A percentile compares a stretch with the other conserved stretches of the same genome.
These are phyloP conservation scores for Parapristionchus giblindavisi DNA, from an alignment of 2,888 invertebrate species.

Conservation along the genomic window DNA sequence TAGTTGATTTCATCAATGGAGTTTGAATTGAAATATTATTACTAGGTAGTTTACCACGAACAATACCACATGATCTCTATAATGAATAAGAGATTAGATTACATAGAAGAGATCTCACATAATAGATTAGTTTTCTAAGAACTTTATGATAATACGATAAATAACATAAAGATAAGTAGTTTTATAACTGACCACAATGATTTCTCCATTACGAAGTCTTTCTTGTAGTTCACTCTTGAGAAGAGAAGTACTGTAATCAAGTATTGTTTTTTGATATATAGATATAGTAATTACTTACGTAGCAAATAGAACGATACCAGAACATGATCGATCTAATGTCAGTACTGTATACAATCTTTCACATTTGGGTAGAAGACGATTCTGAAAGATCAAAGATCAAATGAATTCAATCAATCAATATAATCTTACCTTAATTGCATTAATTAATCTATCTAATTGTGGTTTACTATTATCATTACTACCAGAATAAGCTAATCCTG, in stretches of 20 bases:
- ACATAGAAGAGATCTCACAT: no score
- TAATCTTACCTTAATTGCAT: slow-evolving; percentile 17
- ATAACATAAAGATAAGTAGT: no score
- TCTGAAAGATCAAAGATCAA: not conserved
- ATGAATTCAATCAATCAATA: not conserved
- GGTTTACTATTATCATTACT: not conserved
- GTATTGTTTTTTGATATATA: not conserved
- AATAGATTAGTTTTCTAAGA: no score
- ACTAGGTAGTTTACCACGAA: not conserved
- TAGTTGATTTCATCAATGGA: slow-evolving; percentile 16
- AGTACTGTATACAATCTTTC: slow-evolving; percentile 15
- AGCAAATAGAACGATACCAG: slow-evolving; percentile 22
- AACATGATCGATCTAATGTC: slow-evolving; percentile 1
- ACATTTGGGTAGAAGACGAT: slow-evolving; percentile 8
- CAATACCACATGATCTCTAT: slow-evolving; percentile 14
- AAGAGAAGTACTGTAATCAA: slow-evolving; percentile 8
- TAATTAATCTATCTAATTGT: not conserved
- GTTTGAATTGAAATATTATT: not conserved
- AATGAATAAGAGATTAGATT: not conserved
- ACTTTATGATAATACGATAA: no score
- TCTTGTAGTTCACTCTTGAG: slow-evolving; percentile 20
- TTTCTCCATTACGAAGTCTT: slow-evolving; percentile 21
- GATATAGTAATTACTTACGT: slow-evolving; percentile 1
- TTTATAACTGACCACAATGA: slow-evolving; percentile 24
- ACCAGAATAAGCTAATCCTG: slow-evolving; percentile 29